Evolutionary conservation across 2,888 invertebrate genomes (phyloP), one percentile per base, ranked within the genome.

Genomic region (Mongoloraphidia duomilia): DNA sequence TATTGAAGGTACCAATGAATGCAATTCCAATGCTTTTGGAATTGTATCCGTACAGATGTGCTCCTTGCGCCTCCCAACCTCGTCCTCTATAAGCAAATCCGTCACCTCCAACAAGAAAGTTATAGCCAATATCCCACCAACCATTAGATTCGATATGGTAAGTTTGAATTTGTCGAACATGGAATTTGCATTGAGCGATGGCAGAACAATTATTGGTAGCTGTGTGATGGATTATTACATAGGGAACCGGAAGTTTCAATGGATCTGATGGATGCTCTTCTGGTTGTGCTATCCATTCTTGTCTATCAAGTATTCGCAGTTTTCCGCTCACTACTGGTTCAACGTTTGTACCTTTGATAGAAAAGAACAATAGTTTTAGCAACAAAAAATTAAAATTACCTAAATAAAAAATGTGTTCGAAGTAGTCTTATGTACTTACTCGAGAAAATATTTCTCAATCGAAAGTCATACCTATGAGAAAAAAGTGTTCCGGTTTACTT

Each of bases 101-200:
- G 60, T 86, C 86, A 9, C 84, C 85, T 1, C 85, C 88, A 3
- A 85, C 74, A 3, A 85, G 63, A 55, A 83, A 85, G 60, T 82
- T 85, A 60, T 81, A 84, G 0, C 68, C 76, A 13, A 83, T 82
- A 58, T 83, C 83, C 42, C 66, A 68, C 71, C 77, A 79, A 0
- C 67, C 61, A 46, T 61, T 63, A 1, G 70, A 69, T 55, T 80
- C 80, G 34, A 83, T 76, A 61, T 84, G 81, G 54, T 68, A 78
- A 43, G 68, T 73, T 61, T 82, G 82, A 46, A 79, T 74, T 12
- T 69, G 60, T 3, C 78, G 71, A 6, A 78, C 76, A 1, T 70
- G 69, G 3, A 72, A 68, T 2, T 74, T 70, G 51, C 78, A 79
- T 51, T 69, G 63, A 8, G 75, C 74, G 73, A 72, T 70, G n/a